phyloP scores from a whole-genome alignment of 2,113 vertebrate species.

The Chelonoidis abingdonii region DNA sequence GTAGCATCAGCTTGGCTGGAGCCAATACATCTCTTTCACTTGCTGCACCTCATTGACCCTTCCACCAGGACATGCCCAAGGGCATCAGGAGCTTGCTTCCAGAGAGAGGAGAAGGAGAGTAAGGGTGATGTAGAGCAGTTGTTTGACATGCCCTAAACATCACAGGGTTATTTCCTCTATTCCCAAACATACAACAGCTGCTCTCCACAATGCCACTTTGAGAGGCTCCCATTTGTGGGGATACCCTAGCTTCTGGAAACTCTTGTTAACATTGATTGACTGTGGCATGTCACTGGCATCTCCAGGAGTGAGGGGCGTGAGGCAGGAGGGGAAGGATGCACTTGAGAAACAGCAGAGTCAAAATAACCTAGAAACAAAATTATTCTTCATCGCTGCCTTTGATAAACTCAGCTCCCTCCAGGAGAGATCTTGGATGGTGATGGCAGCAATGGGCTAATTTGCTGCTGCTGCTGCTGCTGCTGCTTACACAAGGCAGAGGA shows the following conservation, averaged over 20 bases:
- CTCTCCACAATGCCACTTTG: slow-evolving; percentile 14
- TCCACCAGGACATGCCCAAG: background rate
- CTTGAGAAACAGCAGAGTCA: slow-evolving; percentile 49
- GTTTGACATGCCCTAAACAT: background rate
- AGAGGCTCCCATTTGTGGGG: slow-evolving; percentile 27
- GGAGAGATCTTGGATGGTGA: slow-evolving; percentile 70
- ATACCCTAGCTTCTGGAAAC: slow-evolving; percentile 26
- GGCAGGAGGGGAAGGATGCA: slow-evolving; percentile 44
- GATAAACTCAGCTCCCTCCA: slow-evolving; percentile 74
- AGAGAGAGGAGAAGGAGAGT: background rate
- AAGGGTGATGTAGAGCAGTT: background rate
- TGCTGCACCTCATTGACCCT: background rate
- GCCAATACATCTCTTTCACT: background rate
- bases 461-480: slow-evolving; percentile 55
- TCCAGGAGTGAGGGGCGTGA: slow-evolving; percentile 47
- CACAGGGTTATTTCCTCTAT: background rate
- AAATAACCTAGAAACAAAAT: slow-evolving; percentile 72
- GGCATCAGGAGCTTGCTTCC: background rate
- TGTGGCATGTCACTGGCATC: slow-evolving; percentile 66
- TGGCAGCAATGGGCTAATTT: slow-evolving; percentile 65
- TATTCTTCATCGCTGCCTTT: slow-evolving; percentile 65
- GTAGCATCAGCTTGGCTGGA: background rate
- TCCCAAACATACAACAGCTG: accelerated
- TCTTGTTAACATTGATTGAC: slow-evolving; percentile 55
- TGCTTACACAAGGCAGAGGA: slow-evolving; percentile 60